Base-by-base conservation (phyloP, 2,888 invertebrate genomes). In the Patella caerulea region DNA sequence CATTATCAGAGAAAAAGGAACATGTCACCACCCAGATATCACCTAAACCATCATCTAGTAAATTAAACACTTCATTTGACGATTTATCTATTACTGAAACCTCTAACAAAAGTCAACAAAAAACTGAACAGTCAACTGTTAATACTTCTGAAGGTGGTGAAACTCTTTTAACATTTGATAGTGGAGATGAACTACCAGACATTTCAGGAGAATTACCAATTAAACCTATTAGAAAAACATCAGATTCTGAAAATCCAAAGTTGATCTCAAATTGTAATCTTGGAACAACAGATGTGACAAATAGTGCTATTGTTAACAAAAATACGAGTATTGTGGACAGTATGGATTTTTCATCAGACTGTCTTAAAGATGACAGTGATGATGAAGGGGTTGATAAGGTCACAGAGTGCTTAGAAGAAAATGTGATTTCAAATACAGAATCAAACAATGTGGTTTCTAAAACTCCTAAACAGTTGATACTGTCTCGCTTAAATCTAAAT, bases 311-410 rank as follows among this genome's bases (percentile, higher is more conserved):
- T 2, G 24, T 53, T 75, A 69, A 76, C 19, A 74, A 73, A 59
- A 55, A 17, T 29, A 19, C 76, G n/a, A 55, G 71, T 24, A 56
- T 77, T 72, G 71, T 54, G 70, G 78, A 74, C 45, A 56, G 77
- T 72, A 72, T 54, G 72, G 78, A 74, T 53, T 81, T 76, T 76
- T 79, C 79, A 74, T 53, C 72, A 70, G 78, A 80, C 29, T 76
- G 79, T 70, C 74, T 78, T 72, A 71, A 56, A 17, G 55, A 71
- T 14, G 54, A 59, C 14, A 55, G 34, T 55, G 73, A 71, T 7
- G 19, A n/a, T 24, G 73, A 77, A 5, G 9, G 0, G 34, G 7
- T 45, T 45, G 9, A 45, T 45, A 45, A 45, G 45, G 54, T 29
- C 65, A 52, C 15, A 54, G 74, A 34, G 15, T 53, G 55, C 76